A percentile compares a stretch with the other conserved stretches of the same genome.
Evolutionary conservation across 1,140 invertebrate species (phyloP).

Genomic region (Hirudo medicinalis): DNA sequence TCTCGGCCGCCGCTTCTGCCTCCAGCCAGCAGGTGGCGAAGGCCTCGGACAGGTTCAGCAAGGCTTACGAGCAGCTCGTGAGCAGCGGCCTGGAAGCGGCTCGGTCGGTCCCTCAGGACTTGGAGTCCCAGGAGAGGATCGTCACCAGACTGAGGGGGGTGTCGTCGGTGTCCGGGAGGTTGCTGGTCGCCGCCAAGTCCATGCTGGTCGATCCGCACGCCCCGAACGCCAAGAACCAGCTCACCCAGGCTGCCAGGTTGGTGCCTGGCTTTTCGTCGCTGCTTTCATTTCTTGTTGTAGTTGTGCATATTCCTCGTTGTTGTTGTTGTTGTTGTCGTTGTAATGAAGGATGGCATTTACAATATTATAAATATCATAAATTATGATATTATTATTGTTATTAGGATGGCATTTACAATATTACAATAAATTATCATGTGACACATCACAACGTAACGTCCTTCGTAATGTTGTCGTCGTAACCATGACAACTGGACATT

Average conservation of each 20-base stretch:
- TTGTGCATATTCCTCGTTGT: constrained; percentile 15
- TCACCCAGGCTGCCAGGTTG: constrained; percentile 65
- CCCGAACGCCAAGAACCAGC: constrained; percentile 75
- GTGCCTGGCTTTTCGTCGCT: constrained; percentile 18
- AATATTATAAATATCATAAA: no score
- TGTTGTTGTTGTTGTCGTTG: constrained; percentile 19
- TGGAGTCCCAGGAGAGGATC: constrained; percentile 59
- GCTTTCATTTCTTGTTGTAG: no score
- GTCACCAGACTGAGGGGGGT: constrained; percentile 72
- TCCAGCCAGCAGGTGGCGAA: constrained; percentile 56
- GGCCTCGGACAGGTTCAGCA: constrained; percentile 59
- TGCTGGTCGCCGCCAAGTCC: constrained; percentile 72
- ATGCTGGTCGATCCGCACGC: constrained; percentile 74
- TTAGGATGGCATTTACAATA: no score
- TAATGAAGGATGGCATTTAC: constrained; percentile 8
- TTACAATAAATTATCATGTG: no score
- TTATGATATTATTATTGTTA: no score
- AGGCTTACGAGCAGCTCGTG: constrained; percentile 59
- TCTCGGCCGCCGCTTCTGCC: constrained; percentile 50
- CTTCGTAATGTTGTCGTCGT: no score
- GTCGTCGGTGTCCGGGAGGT: constrained; percentile 69
- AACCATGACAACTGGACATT: neutral
- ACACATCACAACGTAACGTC: no score
- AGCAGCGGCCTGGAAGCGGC: neutral
- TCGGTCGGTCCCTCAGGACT: constrained; percentile 19